Base-by-base conservation (phyloP, 2,113 vertebrate genomes). In the Tachysurus vachellii region DNA sequence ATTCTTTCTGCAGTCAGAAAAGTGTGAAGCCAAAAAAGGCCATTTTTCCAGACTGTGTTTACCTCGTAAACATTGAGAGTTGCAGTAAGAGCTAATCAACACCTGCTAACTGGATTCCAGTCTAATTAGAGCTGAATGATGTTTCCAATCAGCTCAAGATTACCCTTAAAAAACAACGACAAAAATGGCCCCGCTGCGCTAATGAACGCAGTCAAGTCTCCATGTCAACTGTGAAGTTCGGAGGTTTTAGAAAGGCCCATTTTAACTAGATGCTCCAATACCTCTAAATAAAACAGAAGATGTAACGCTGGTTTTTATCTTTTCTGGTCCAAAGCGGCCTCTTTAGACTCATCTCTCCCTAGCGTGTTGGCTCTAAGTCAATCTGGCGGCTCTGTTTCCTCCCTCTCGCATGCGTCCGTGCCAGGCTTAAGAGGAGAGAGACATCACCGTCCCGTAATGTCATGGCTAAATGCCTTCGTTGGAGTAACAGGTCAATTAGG, bases 401-500 rank as follows among this genome's bases (percentile, higher is more conserved):
- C 53, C 61, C 47, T 47, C 16, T 79, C 47, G 23, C 66, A 11
- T 64, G 62, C 44, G 31, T 86, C 85, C 76, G 23, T 71, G 66
- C 70, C 85, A 70, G 85, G 44, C 62, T 81, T 73, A 70, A 42
- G 44, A 85, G 83, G 31, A 71, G 62, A 73, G 66, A 87, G 59
- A 66, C 80, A 71, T 82, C 73, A 88, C 47, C 19, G 53, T 57
- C 62, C 71, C 23, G 36, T 83, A 85, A 85, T 87, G 83, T 86
- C 76, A 87, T 7, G 10, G 87, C 87, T 86, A 84, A 80, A 92
- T 87, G 90, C 85, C 86, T 86, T 80, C 54, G 73, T 84, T 89
- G 89, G 89, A 92, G 90, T 92, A 92, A 93, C 91, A 92, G 91
- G 91, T 94, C 91, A 93, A 94, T 90, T 88, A 91, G 88, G 77